Base-by-base conservation (phyloP, 2,888 invertebrate species). In the Ichneumoninae sp. region DNA sequence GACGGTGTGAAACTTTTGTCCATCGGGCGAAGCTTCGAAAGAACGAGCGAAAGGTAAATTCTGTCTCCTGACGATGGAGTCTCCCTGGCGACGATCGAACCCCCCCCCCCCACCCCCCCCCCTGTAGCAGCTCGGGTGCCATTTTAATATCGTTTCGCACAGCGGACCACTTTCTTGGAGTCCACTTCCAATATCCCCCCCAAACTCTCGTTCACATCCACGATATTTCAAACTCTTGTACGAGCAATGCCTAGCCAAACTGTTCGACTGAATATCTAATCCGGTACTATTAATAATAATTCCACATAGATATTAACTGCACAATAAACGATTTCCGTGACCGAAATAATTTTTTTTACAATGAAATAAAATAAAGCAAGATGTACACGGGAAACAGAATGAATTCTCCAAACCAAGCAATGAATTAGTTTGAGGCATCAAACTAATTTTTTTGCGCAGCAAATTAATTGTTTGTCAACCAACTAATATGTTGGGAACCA, bases 101-200 rank as follows among this genome's bases (percentile, higher is more conserved):
- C 8, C 8, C 40, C 0, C 52, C 57, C 68, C 74, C 63, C 57
- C 57, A 13, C 81, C 52, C 65, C 65, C 71, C 63, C 57, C 57
- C 30, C 80, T 73, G 80, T 83, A 71, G 63, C 77, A 60, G 54
- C 52, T 60, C 68, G 76, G 68, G 71, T 83, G 79, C 54, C 19
- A 83, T 85, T 87, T 86, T 86, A 85, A 83, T 85, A 85, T 86
- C 84, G 79, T 79, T 54, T 54, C 80, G 73, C 74, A 44, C 71
- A 57, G 26, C 57, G 57, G 60, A 57, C 57, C 54, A 36, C 54
- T 66, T 52, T 80, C 50, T 76, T 30, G 70, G 44, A 52, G 30
- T 81, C 68, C 47, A 52, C 40, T 69, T 73, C 36, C 73, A 76
- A 77, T 83, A 76, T 77, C 26, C 50, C 22, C 75, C 6, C 57